These are phyloP conservation scores for Zosterops hypoxanthus DNA, from an alignment of 2,113 vertebrate genomes.

Conservation along the genomic window DNA sequence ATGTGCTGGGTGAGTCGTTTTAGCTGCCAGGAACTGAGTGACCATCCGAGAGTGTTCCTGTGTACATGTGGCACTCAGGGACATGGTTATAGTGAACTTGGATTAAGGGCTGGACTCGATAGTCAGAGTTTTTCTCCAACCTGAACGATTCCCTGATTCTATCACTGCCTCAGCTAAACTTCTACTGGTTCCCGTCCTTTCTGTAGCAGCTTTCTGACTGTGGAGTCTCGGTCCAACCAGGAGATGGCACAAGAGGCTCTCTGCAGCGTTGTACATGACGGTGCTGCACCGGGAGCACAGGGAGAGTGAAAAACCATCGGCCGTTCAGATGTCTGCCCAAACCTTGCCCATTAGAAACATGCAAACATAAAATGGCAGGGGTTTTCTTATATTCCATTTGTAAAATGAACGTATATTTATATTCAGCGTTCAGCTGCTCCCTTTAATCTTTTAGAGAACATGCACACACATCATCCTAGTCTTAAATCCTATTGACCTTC, in stretches of 20 bases:
- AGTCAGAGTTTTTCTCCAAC: not conserved
- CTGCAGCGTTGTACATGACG: not conserved
- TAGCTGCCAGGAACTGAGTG: not conserved
- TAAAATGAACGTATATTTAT: not conserved
- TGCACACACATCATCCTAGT: not conserved
- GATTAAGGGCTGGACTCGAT: not conserved
- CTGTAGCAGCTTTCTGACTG: not conserved
- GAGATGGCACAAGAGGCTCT: constrained; percentile 45
- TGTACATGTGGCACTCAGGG: not conserved
- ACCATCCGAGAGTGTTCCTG: too few relatives aligned
- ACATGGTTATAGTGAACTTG: not conserved
- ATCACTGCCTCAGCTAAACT: not conserved
- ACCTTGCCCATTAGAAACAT: not conserved
- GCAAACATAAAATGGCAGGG: not conserved
- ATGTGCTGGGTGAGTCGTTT: rapidly evolving
- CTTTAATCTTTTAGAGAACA: not conserved
- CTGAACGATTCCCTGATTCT: not conserved
- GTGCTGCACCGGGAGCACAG: rapidly evolving
- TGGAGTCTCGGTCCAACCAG: not conserved
- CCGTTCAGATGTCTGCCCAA: not conserved
- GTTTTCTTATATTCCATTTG: not conserved
- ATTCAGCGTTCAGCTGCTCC: not conserved
- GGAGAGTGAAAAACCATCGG: not conserved
- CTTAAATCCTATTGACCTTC: not conserved
- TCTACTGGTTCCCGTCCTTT: not conserved